phyloP scores from a whole-genome alignment of 2,797 vertebrate species.

The Anguilla obscura region DNA sequence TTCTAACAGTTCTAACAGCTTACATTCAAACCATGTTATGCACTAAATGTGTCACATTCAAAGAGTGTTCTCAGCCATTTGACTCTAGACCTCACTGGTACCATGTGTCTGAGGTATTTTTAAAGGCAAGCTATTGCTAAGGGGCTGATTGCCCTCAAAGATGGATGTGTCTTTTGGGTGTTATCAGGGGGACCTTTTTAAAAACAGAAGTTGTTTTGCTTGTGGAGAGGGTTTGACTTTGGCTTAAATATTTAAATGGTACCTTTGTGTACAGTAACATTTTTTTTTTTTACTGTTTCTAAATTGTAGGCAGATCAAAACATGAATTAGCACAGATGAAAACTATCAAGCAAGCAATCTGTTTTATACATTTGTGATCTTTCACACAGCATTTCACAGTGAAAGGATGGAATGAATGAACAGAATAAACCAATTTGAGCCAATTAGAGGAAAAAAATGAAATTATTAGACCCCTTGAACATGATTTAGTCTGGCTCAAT shows the following conservation, averaged over 20 bases:
- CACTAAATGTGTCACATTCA: conserved; percentile 93
- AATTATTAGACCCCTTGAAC: not conserved
- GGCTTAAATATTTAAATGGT: not conserved
- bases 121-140: conserved; percentile 35
- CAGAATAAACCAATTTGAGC: not conserved
- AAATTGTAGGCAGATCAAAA: not conserved
- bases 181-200: not conserved
- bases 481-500: not conserved
- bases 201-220: conserved; percentile 10
- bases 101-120: conserved; percentile 48
- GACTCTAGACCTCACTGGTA: conserved; percentile 77
- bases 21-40: conserved; percentile 90
- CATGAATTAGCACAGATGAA: not conserved
- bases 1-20: conserved; percentile 87
- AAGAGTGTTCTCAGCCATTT: conserved; percentile 89
- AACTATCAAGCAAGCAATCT: not conserved
- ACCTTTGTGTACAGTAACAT: not conserved
- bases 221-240: not conserved
- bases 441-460: not conserved
- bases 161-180: conserved; percentile 17
- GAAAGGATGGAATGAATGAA: not conserved
- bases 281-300: not conserved
- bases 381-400: not conserved
- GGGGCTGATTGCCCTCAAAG: conserved; percentile 32
- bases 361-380: not conserved